A percentile compares a stretch with the other conserved stretches of the same genome.
phyloP scores from a whole-genome alignment of 2,797 vertebrate genomes.

The Rhincodon typus region DNA sequence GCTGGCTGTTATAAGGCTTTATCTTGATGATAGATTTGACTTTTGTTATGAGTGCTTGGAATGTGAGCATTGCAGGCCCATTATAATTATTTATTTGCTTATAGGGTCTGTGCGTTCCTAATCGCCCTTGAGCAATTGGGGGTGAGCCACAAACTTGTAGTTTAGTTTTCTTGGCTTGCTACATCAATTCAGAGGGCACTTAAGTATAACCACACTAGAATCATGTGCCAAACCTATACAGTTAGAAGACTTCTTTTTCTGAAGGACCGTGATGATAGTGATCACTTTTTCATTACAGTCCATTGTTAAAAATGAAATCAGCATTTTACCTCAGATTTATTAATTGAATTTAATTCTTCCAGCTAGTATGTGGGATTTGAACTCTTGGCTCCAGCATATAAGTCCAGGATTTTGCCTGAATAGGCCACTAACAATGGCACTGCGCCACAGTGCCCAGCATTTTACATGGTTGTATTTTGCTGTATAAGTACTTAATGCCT shows the following conservation, averaged over 20 bases:
- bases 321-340: not conserved
- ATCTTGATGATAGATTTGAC: not conserved
- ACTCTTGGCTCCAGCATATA: not conserved
- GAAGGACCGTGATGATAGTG: not conserved
- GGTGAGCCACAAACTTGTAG: not conserved
- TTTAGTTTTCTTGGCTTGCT: not conserved
- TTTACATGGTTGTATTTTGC: not conserved
- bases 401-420: not conserved
- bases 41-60: not conserved
- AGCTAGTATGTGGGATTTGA: not conserved
- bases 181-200: not conserved
- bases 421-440: not conserved
- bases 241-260: not conserved
- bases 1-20: not conserved
- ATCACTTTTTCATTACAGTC: no score
- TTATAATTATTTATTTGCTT: no score
- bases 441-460: not conserved
- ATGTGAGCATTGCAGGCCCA: not conserved
- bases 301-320: not conserved
- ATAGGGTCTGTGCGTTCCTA: no score
- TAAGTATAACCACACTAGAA: not conserved
- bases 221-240: not conserved
- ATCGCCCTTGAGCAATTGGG: not conserved
- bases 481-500: not conserved
- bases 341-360: not conserved